These are phyloP conservation scores for Panagrolaimus sp. DNA, from an alignment of 1,140 invertebrate genomes.

Conservation along the genomic window DNA sequence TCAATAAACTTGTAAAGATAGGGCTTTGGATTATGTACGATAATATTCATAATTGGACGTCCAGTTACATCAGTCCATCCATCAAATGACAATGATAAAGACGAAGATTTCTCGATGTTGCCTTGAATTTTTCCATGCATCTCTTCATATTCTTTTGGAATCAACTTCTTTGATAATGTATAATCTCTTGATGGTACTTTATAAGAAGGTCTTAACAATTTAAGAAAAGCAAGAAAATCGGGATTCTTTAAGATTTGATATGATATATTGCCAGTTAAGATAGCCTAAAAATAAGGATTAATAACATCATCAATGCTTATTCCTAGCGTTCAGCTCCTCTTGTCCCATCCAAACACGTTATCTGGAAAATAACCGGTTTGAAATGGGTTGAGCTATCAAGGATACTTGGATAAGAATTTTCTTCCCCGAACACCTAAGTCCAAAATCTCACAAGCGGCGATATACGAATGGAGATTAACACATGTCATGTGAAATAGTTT, in stretches of 20 bases:
- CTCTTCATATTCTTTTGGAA: background rate
- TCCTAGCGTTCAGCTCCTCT: no score
- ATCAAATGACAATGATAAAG: background rate
- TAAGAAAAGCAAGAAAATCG: background rate
- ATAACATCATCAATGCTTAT: no score
- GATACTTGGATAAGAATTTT: no score
- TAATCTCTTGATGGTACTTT: background rate
- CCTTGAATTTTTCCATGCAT: background rate
- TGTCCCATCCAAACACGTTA: no score
- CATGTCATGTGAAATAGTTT: no score
- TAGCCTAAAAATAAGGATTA: slow-evolving; percentile 1
- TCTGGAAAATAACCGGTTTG: no score
- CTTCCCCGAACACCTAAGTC: no score
- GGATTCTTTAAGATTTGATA: background rate
- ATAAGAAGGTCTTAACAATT: background rate
- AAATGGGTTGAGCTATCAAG: no score
- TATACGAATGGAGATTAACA: no score
- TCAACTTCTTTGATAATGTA: background rate
- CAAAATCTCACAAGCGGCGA: no score
- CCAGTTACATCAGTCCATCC: background rate
- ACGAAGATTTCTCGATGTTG: background rate
- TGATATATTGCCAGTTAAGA: background rate
- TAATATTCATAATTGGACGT: background rate
- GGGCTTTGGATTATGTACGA: background rate
- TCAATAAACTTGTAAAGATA: background rate